A percentile compares a stretch with the other conserved stretches of the same genome.
Evolutionary conservation across 1,140 invertebrate species (phyloP).

Genomic region (Mya arenaria): DNA sequence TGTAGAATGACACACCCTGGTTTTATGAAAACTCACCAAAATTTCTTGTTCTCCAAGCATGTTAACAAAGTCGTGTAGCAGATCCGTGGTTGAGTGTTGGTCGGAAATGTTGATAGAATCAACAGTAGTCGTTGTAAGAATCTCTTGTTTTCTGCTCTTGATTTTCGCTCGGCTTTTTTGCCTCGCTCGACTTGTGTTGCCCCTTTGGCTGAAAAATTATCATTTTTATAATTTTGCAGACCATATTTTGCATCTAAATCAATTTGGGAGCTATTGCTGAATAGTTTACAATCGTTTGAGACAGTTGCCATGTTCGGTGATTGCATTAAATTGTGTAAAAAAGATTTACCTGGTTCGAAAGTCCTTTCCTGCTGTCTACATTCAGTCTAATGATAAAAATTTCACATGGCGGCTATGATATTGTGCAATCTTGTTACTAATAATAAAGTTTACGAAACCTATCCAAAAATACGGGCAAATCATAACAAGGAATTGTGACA

Average conservation of each 20-base stretch:
- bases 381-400: constrained; percentile 47
- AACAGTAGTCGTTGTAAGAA: constrained; percentile 36
- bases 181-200: constrained; percentile 25
- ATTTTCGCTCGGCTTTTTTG: constrained; percentile 37
- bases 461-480: neutral
- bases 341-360: constrained; percentile 44
- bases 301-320: neutral
- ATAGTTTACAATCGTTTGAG: neutral
- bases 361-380: constrained; percentile 47
- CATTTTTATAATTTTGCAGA: neutral
- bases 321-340: neutral
- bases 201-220: constrained; percentile 47
- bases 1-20: neutral
- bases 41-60: constrained; percentile 52
- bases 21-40: neutral
- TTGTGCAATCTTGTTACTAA: constrained; percentile 52
- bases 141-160: constrained; percentile 3
- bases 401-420: constrained; percentile 31
- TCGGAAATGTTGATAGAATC: constrained; percentile 51
- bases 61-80: constrained; percentile 40
- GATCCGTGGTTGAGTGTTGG: constrained; percentile 31
- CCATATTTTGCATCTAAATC: neutral
- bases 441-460: constrained; percentile 18
- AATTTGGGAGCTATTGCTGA: neutral
- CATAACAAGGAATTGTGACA: no score